Evolutionary conservation across 1,140 invertebrate species (phyloP).

Genomic region (Mycetomoellerius zeteki): DNA sequence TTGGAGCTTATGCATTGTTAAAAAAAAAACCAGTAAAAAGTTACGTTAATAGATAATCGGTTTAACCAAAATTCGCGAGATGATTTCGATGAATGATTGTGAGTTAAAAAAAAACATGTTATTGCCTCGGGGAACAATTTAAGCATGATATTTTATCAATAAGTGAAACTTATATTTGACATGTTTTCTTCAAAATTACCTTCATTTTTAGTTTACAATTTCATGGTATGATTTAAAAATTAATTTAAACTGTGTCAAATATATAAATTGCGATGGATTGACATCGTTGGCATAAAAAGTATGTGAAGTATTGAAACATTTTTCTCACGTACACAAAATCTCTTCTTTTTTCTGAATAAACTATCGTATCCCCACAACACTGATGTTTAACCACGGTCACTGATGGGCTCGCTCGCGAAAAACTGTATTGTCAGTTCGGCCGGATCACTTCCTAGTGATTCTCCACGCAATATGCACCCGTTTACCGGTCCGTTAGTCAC

Average conservation of each 20-base stretch:
- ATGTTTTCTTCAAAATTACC: neutral
- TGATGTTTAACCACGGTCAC: slow-evolving; percentile 20
- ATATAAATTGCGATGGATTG: neutral
- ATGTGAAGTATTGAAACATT: neutral
- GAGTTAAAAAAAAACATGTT: slow-evolving; percentile 26
- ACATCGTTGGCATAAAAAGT: neutral
- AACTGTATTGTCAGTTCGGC: neutral
- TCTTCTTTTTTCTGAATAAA: neutral
- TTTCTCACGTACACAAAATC: neutral
- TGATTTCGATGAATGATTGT: slow-evolving; percentile 23
- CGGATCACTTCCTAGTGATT: neutral
- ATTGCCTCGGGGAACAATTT: neutral
- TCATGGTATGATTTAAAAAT: neutral
- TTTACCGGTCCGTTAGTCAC: slow-evolving; percentile 28
- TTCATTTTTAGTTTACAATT: neutral
- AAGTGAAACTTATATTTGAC: neutral
- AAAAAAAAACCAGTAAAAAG: slow-evolving; percentile 62
- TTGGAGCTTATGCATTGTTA: slow-evolving; percentile 69
- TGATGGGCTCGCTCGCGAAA: neutral
- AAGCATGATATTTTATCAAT: neutral
- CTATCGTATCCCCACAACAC: neutral
- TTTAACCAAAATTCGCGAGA: slow-evolving; percentile 51
- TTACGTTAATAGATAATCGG: slow-evolving; percentile 53
- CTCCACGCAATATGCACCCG: slow-evolving; percentile 20
- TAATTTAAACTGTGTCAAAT: neutral